Conservation (phyloP, 2,888 invertebrate genomes). For the Falcaria lacertinaria region DNA sequence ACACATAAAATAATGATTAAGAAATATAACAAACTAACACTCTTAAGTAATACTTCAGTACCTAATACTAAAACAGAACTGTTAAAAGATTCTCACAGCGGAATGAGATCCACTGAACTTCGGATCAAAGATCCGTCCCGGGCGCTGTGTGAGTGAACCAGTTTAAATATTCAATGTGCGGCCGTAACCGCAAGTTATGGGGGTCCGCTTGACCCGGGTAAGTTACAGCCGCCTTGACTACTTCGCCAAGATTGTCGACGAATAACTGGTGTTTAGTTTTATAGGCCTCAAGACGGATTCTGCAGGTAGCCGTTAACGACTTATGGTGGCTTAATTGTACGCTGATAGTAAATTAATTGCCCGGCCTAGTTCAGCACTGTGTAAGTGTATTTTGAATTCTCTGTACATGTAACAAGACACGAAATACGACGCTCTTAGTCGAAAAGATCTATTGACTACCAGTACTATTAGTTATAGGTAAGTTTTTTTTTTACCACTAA, state of each 20-base stretch:
- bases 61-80: too few species aligned
- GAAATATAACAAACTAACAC: too few species aligned
- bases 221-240: conserved; percentile 23
- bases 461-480: too few species aligned
- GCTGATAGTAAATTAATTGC: neutral
- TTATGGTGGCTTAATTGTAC: neutral
- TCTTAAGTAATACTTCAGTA: too few species aligned
- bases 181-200: conserved; percentile 40
- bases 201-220: conserved; percentile 30
- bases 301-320: neutral
- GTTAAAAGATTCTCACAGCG: conserved; percentile 8
- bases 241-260: conserved; percentile 18
- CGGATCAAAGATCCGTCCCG: conserved; percentile 27
- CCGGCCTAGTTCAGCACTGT: too few species aligned
- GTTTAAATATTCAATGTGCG: conserved; percentile 51
- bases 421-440: too few species aligned
- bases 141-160: conserved; percentile 19
- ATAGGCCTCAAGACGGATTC: neutral
- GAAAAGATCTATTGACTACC: too few species aligned
- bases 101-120: conserved; percentile 15
- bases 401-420: too few species aligned
- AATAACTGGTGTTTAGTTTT: conserved; percentile 15
- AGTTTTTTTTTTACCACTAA: too few species aligned
- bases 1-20: too few species aligned
- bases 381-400: too few species aligned